Evolutionary conservation across 2,113 vertebrate species (phyloP).

Genomic region (Tympanuchus pallidicinctus): DNA sequence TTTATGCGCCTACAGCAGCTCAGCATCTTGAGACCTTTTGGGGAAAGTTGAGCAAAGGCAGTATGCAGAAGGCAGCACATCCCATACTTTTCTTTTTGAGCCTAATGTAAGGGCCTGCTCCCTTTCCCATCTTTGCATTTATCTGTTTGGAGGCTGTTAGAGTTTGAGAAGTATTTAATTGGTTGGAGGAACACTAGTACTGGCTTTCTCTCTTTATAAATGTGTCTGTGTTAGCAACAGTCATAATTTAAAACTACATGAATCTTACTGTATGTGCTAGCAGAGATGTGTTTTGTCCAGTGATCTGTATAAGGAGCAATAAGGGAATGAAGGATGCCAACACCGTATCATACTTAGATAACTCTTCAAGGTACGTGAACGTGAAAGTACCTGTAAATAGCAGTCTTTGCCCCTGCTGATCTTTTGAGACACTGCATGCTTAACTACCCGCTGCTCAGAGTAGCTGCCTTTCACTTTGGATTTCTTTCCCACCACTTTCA

Average conservation of each 20-base stretch:
- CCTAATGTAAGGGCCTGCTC: too few species aligned
- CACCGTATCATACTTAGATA: background rate
- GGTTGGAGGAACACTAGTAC: background rate
- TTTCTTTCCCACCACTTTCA: background rate
- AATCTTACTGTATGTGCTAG: background rate
- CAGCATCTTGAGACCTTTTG: background rate
- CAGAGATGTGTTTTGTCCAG: background rate
- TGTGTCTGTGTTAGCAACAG: background rate
- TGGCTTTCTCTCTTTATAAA: background rate
- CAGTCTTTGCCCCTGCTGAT: background rate
- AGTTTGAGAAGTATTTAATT: background rate
- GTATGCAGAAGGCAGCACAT: background rate
- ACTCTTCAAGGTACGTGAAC: background rate
- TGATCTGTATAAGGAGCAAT: background rate
- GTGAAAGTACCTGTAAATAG: background rate
- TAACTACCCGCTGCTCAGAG: background rate
- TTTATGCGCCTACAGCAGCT: background rate
- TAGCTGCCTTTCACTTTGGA: background rate
- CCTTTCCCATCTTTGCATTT: background rate
- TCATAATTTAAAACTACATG: background rate
- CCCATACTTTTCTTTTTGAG: accelerated
- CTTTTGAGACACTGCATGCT: background rate
- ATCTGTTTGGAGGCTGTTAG: background rate
- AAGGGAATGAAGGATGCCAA: background rate
- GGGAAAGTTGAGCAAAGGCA: background rate